Base-by-base conservation (phyloP, 2,113 vertebrate species). In the Rhabdornis inornatus region DNA sequence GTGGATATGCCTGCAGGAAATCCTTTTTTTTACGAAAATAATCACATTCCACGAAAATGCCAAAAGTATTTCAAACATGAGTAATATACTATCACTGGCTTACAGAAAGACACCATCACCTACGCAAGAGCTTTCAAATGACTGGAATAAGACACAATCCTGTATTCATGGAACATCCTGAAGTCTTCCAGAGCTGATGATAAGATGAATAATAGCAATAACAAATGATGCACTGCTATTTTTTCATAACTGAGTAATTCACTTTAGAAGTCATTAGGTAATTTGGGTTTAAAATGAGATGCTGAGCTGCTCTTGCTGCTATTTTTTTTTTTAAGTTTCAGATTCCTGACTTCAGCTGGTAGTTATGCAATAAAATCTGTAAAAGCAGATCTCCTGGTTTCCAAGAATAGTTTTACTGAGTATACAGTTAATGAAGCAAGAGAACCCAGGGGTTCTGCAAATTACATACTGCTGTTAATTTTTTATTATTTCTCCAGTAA, bases 371-470 rank as follows among this genome's bases (percentile, higher is more conserved):
- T 66, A 80, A n/a, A n/a, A n/a, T n/a, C 45, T 77, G 42, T 53
- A 96, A 77, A 94, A 87, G 65, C 47, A 81, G 80, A 78, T 71
- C 56, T 47, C 93, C 77, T 84, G 30, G 50, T 78, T 97, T 94
- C 93, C 82, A 87, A 79, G 53, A 90, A 91, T 35, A 94, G 52
- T 89, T 94, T 89, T 83, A 87, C 53, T 35, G 50, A 90, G 47
- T 74, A 78, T 63, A 80, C 44, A 93, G 85, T 72, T 79, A 94
- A 90, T 35, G 71, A 91, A 87, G 25, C 50, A 85, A 89, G 72
- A 68, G 66, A 68, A 76, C 25, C 27, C 49, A 86, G 35, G 17
- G 35, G 47, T 68, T 90, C 90, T 77, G 66, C 40, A 93, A 93
- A 94, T 33, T 11, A 63, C 4, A 6, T 21, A 85, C 37, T 59